Evolutionary conservation across 92 coral and sea anemone species (phyloP).

Genomic region (Epizoanthus illoricatus): DNA sequence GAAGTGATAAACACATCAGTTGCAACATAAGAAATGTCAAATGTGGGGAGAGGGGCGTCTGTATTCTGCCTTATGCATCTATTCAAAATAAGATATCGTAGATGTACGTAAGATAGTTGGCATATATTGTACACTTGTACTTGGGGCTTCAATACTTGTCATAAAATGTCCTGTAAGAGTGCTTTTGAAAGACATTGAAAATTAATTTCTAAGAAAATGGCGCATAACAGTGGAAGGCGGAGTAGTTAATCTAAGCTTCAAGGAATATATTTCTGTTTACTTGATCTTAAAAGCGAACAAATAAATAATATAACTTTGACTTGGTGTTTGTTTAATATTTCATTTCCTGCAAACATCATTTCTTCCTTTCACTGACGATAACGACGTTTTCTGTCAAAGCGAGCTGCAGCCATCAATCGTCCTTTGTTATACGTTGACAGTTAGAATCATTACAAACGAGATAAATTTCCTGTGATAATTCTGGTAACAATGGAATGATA

Average conservation of each 20-base stretch:
- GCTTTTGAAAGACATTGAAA: neutral
- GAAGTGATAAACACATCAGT: neutral
- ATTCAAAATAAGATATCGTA: neutral
- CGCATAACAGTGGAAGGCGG: neutral
- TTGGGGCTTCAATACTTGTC: neutral
- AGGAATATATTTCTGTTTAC: neutral
- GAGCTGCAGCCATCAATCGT: neutral
- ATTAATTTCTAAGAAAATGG: neutral
- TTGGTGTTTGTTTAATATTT: conserved; percentile 31
- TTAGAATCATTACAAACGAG: conserved; percentile 15
- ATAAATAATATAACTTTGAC: conserved; percentile 1
- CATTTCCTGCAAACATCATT: neutral
- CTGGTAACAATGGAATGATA: conserved; percentile 1
- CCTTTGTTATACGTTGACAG: conserved; percentile 2
- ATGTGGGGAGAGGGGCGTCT: neutral
- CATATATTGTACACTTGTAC: neutral
- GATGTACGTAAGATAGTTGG: neutral
- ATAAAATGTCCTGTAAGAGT: neutral
- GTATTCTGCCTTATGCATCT: neutral
- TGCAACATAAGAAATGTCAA: neutral
- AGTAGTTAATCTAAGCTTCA: neutral
- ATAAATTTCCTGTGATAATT: conserved; percentile 31
- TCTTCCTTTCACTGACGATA: neutral
- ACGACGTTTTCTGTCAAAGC: neutral
- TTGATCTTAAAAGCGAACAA: conserved; percentile 7